Percentiles rank a stretch among this genome's conserved stretches.
Evolutionary conservation across 2,888 invertebrate species (phyloP).

Genomic region (Caenorhabditis doughertyi): DNA sequence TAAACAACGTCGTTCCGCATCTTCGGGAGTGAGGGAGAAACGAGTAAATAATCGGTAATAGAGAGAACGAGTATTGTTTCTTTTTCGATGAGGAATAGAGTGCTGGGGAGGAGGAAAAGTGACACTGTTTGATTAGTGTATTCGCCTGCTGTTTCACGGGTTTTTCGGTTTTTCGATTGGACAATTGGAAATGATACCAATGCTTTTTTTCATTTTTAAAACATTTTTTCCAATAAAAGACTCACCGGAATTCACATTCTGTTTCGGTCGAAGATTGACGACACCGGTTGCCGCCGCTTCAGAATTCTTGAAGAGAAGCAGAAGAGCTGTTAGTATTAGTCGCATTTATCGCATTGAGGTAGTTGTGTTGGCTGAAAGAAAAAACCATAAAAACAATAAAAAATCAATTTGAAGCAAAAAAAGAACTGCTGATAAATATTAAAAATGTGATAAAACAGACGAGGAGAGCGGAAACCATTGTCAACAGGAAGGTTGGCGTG

Average conservation of each 20-base stretch:
- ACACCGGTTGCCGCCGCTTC: conserved; percentile 24
- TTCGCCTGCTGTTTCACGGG: not conserved
- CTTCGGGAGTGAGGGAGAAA: not conserved
- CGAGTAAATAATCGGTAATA: conserved; percentile 7
- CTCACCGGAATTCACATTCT: conserved; percentile 56
- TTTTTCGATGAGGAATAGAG: not conserved
- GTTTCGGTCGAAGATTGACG: conserved; percentile 51
- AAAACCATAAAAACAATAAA: not conserved
- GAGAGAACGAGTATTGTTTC: conserved; percentile 45
- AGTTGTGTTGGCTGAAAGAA: conserved; percentile 37
- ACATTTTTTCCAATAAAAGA: conserved; percentile 9
- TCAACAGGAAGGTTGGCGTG: conserved; percentile 12
- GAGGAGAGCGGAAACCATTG: not conserved
- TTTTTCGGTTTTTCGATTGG: not conserved
- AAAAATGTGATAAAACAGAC: not conserved
- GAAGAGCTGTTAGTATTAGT: conserved; percentile 4
- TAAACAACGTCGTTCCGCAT: conserved; percentile 34
- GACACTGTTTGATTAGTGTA: conserved; percentile 25
- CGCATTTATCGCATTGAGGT: conserved; percentile 58
- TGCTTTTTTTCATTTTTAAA: too few relatives aligned
- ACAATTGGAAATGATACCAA: not conserved
- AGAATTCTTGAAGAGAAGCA: conserved; percentile 13
- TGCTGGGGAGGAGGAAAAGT: not conserved
- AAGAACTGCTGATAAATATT: conserved; percentile 18
- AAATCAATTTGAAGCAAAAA: not conserved